These are phyloP conservation scores for Coendou prehensilis DNA, from an alignment of 2,797 vertebrate genomes.

Conservation along the genomic window DNA sequence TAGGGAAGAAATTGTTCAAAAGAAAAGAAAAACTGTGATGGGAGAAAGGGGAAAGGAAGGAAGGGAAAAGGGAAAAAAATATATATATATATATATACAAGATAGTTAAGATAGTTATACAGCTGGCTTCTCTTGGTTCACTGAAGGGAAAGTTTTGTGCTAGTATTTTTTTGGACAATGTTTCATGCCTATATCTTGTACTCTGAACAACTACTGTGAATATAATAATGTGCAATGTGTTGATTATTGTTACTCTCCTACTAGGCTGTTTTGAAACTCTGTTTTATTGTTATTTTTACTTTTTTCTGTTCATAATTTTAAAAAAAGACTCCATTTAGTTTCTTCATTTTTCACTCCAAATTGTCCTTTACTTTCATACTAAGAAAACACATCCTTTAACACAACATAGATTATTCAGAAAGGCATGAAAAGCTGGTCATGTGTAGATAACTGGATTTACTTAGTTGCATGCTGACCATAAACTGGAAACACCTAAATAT, in stretches of 20 bases:
- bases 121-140: background rate
- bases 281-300: background rate
- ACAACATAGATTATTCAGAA: slow-evolving; percentile 22
- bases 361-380: slow-evolving; percentile 30
- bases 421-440: background rate
- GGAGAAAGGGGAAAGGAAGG: background rate
- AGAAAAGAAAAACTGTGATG: background rate
- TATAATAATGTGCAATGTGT: background rate
- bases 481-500: slow-evolving; percentile 26
- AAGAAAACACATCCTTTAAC: background rate
- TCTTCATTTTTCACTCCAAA: slow-evolving; percentile 39
- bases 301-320: no score
- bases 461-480: background rate
- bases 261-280: background rate
- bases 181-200: background rate
- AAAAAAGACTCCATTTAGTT: background rate
- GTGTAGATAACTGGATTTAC: background rate
- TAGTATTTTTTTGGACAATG: background rate
- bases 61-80: background rate
- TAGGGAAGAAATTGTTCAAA: background rate
- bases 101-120: background rate
- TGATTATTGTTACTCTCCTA: background rate
- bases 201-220: background rate
- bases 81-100: background rate
- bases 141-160: background rate